These are phyloP conservation scores for Rotaria magnacalcarata DNA, from an alignment of 2,888 invertebrate species.

Conservation along the genomic window DNA sequence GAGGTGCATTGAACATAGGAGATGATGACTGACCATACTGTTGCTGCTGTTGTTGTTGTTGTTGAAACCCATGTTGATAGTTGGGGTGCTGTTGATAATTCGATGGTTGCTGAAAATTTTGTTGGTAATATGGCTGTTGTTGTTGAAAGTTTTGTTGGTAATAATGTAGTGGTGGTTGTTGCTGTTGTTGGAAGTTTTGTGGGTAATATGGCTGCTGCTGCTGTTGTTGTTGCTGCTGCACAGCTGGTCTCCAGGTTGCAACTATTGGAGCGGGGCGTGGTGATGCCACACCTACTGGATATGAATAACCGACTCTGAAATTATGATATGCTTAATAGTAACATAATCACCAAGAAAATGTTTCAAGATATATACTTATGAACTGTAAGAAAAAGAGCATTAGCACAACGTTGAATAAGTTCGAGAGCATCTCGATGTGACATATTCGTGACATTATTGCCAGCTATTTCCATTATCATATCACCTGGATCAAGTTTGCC, in stretches of 20 bases:
- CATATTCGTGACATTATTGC: constrained; percentile 7
- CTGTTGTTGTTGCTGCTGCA: constrained; percentile 3
- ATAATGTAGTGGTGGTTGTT: neutral
- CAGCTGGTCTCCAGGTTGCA: neutral
- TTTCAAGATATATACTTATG: neutral
- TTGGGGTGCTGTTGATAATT: neutral
- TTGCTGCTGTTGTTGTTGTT: neutral
- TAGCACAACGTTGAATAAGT: constrained; percentile 17
- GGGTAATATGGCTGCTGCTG: constrained; percentile 15
- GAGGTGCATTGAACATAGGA: neutral
- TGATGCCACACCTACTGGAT: neutral
- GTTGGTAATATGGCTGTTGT: neutral
- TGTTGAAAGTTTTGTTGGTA: neutral
- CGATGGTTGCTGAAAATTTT: neutral
- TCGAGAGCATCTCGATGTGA: neutral
- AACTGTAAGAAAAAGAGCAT: constrained; percentile 1
- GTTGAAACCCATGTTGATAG: constrained; percentile 25
- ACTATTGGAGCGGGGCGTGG: neutral
- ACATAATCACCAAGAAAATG: neutral
- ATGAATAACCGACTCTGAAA: neutral
- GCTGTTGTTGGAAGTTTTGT: constrained; percentile 26
- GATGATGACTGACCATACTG: neutral
- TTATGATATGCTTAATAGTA: neutral
- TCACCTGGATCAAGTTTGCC: constrained; percentile 23
- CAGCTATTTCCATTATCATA: neutral